Percentiles rank a stretch among this genome's conserved stretches.
Evolutionary conservation across 2,113 vertebrate species (phyloP).

Genomic region (Oncorhynchus clarkii): DNA sequence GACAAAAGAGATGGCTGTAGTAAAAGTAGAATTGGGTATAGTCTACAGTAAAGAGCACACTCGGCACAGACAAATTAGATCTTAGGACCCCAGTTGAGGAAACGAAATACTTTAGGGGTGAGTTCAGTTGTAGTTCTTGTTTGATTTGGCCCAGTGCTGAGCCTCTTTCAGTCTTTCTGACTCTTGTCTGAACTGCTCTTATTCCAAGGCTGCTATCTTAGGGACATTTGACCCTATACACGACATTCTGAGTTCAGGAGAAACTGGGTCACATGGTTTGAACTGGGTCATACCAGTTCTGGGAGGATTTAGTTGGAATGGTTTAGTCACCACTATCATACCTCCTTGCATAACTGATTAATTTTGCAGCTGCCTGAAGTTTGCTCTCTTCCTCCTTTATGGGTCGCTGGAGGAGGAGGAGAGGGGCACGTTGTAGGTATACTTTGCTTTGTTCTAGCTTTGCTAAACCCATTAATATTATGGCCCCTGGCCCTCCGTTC

Average conservation of each 20-base stretch:
- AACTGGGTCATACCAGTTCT: constrained; percentile 52
- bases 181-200: not conserved
- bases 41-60: not conserved
- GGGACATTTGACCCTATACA: constrained; percentile 47
- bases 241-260: not conserved
- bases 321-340: not conserved
- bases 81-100: not conserved
- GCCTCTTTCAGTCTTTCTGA: not conserved
- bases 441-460: not conserved
- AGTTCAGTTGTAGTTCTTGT: not conserved
- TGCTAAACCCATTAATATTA: constrained; percentile 4
- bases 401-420: not conserved
- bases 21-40: no score
- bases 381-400: not conserved
- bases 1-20: no score
- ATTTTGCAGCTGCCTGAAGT: not conserved
- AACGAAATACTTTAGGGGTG: not conserved
- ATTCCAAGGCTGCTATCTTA: not conserved
- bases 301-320: constrained; percentile 39
- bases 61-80: not conserved
- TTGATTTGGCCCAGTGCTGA: not conserved
- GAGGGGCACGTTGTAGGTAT: not conserved
- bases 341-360: not conserved
- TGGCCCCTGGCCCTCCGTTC: not conserved
- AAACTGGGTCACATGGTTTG: not conserved